Conservation (phyloP, 2,113 vertebrate genomes). For the Trematomus loennbergii region DNA sequence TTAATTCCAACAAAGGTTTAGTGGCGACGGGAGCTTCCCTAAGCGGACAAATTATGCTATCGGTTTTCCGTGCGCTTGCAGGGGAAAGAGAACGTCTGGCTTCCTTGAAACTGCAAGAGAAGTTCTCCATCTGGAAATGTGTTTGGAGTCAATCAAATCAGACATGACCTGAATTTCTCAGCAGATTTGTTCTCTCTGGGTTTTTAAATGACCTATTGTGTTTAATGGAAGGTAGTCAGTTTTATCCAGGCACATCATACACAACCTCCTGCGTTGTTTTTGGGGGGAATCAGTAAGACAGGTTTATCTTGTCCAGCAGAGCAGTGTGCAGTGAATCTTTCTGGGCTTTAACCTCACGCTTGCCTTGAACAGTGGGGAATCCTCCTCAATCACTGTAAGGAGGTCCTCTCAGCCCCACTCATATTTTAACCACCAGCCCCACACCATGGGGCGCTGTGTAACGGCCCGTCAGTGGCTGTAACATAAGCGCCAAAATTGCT, state of each 20-base stretch:
- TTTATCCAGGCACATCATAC: not conserved
- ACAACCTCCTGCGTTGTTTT: slow-evolving; percentile 23
- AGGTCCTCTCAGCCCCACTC: slow-evolving; percentile 85
- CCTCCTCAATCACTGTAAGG: slow-evolving; percentile 89
- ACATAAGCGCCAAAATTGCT: slow-evolving; percentile 84
- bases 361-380: slow-evolving; percentile 87
- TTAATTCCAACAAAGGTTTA: slow-evolving; percentile 84
- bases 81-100: slow-evolving; percentile 84
- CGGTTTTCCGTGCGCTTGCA: slow-evolving; percentile 81
- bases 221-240: slow-evolving; percentile 26
- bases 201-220: slow-evolving; percentile 37
- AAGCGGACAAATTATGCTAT: slow-evolving; percentile 92
- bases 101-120: slow-evolving; percentile 66
- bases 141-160: slow-evolving; percentile 63
- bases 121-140: slow-evolving; percentile 67
- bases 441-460: slow-evolving; percentile 83
- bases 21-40: slow-evolving; percentile 81
- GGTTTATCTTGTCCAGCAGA: slow-evolving; percentile 88
- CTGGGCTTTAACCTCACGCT: slow-evolving; percentile 76
- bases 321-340: slow-evolving; percentile 85
- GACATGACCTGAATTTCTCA: not conserved
- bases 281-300: slow-evolving; percentile 77
- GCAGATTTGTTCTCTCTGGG: not conserved
- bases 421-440: slow-evolving; percentile 86
- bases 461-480: slow-evolving; percentile 85